Conservation (phyloP, 1,140 invertebrate species). For the Hylaeus volcanicus region DNA sequence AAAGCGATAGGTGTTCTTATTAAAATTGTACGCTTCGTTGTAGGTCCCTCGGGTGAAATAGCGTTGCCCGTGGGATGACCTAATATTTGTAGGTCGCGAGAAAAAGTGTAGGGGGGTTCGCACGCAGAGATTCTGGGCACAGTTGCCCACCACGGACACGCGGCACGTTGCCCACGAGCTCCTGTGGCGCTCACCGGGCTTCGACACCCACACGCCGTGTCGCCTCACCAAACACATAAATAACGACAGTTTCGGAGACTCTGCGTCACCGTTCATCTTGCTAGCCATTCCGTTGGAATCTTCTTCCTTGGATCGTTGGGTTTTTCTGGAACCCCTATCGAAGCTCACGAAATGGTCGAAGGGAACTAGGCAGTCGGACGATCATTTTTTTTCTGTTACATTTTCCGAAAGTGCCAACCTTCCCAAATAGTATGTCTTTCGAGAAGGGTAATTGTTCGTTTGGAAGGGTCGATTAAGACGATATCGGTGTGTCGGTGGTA, state of each 20-base stretch:
- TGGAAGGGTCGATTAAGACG: background rate
- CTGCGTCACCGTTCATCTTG: conserved; percentile 48
- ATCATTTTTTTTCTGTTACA: too few species aligned
- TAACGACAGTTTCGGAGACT: conserved; percentile 61
- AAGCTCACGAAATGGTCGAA: background rate
- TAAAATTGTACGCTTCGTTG: too few species aligned
- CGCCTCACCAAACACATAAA: conserved; percentile 78
- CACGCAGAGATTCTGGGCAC: conserved; percentile 4
- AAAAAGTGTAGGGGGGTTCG: background rate
- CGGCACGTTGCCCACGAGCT: conserved; percentile 66
- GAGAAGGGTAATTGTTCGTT: too few species aligned
- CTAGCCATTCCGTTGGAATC: conserved; percentile 16
- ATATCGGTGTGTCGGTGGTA: background rate
- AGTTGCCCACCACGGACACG: conserved; percentile 38
- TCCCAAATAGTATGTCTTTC: too few species aligned
- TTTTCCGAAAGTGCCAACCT: too few species aligned
- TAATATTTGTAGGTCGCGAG: too few species aligned
- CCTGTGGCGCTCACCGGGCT: conserved; percentile 77
- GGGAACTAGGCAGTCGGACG: too few species aligned
- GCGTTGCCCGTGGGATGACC: too few species aligned
- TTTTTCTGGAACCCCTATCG: background rate
- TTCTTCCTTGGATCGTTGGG: conserved; percentile 23
- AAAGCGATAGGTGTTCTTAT: too few species aligned
- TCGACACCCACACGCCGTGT: conserved; percentile 79
- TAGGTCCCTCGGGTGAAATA: too few species aligned